A percentile compares a stretch with the other conserved stretches of the same genome.
Evolutionary conservation across 1,140 invertebrate genomes (phyloP).

Genomic region (Drosophila varians): DNA sequence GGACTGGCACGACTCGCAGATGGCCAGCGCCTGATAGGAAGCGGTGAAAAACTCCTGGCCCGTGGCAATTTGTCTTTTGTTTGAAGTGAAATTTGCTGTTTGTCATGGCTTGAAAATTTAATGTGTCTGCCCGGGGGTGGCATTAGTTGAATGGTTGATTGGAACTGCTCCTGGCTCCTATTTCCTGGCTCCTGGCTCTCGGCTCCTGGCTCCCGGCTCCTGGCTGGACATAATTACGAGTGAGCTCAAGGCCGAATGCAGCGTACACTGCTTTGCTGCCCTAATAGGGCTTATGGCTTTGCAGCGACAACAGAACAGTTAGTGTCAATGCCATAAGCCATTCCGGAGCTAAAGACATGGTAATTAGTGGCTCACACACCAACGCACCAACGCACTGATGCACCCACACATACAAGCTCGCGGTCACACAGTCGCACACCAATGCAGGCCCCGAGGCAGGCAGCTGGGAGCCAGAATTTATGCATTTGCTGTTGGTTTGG

Average conservation of each 20-base stretch:
- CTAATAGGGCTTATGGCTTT: constrained; percentile 35
- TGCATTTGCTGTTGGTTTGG: constrained; percentile 56
- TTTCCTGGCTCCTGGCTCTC: no score
- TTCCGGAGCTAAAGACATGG: constrained; percentile 73
- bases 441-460: neutral
- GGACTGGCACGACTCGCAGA: constrained; percentile 43
- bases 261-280: constrained; percentile 27
- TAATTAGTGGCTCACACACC: constrained; percentile 66
- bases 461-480: constrained; percentile 60
- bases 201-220: no score
- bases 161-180: no score
- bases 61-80: constrained; percentile 78
- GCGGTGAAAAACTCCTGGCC: constrained; percentile 49
- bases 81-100: constrained; percentile 80
- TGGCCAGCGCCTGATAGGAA: constrained; percentile 61
- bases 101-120: constrained; percentile 64
- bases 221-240: constrained; percentile 60
- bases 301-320: constrained; percentile 46
- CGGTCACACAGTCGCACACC: constrained; percentile 12
- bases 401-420: constrained; percentile 3
- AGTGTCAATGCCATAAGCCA: constrained; percentile 63
- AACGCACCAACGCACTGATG: constrained; percentile 3
- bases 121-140: constrained; percentile 42
- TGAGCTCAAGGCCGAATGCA: constrained; percentile 14
- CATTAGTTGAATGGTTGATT: constrained; percentile 32